phyloP scores from a whole-genome alignment of 2,797 vertebrate genomes.

The Melanotaenia trifasciata region DNA sequence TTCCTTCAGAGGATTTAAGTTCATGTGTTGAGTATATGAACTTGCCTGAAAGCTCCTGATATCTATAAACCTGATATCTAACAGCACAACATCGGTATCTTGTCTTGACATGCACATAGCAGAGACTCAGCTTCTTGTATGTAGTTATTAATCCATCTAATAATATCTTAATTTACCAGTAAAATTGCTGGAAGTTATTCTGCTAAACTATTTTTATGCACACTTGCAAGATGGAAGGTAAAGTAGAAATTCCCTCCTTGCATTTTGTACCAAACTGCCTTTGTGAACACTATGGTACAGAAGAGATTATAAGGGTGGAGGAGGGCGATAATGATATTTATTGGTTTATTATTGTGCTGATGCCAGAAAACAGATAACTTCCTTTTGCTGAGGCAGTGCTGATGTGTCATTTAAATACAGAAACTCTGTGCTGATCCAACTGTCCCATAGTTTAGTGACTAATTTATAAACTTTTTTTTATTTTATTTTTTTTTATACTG shows the following conservation, averaged over 20 bases:
- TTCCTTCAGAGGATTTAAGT: conserved; percentile 43
- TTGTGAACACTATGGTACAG: neutral
- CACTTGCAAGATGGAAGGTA: neutral
- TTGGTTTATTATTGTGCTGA: conserved; percentile 69
- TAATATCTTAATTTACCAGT: neutral
- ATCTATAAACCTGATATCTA: neutral
- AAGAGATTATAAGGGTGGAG: neutral
- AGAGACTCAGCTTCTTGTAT: conserved; percentile 36
- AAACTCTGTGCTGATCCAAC: conserved; percentile 54
- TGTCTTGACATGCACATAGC: neutral
- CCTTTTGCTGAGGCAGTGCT: conserved; percentile 55
- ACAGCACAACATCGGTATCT: conserved; percentile 16
- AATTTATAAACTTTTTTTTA: conserved; percentile 7
- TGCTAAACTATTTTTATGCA: neutral
- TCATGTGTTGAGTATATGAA: conserved; percentile 30
- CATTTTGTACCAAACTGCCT: neutral
- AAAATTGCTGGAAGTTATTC: neutral
- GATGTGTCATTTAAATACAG: conserved; percentile 46
- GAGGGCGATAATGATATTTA: conserved; percentile 47
- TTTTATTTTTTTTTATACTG: neutral
- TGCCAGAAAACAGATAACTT: conserved; percentile 38
- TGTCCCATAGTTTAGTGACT: conserved; percentile 8
- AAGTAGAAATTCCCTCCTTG: neutral
- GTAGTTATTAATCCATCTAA: neutral
- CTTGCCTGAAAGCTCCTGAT: conserved; percentile 9